These are phyloP conservation scores for Entomyzon cyanotis DNA, from an alignment of 2,113 vertebrate species.

Conservation along the genomic window DNA sequence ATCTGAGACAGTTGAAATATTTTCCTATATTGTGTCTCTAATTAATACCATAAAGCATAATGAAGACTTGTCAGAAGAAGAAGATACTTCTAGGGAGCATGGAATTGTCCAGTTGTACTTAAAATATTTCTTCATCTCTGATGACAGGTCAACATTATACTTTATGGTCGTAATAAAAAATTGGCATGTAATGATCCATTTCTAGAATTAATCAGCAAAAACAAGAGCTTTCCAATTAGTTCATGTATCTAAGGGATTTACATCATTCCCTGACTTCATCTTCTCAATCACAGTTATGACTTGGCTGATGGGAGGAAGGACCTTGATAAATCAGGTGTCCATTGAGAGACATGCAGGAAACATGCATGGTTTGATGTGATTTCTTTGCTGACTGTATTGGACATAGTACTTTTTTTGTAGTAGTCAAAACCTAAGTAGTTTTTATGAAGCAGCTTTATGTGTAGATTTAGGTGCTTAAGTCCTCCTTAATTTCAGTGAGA, in stretches of 20 bases:
- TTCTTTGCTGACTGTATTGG: not conserved
- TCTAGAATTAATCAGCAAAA: slow-evolving; percentile 12
- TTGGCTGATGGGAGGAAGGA: not conserved
- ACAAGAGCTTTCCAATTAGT: not conserved
- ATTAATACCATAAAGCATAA: slow-evolving; percentile 53
- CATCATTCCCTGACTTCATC: not conserved
- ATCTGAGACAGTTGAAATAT: slow-evolving; percentile 2
- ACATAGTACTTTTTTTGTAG: not conserved
- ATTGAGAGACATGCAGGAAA: not conserved
- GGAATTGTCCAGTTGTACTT: not conserved
- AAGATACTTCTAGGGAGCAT: not conserved
- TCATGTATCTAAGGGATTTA: not conserved
- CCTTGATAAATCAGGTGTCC: not conserved
- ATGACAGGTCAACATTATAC: not conserved
- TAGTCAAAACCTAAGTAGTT: not conserved
- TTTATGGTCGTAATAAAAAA: slow-evolving; percentile 48
- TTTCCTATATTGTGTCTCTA: slow-evolving; percentile 18
- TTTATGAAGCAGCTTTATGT: not conserved
- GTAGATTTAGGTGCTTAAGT: not conserved
- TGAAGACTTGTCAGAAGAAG: not conserved
- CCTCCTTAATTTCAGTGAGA: not conserved
- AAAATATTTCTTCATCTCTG: slow-evolving; percentile 13
- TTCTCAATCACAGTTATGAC: not conserved
- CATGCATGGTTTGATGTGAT: not conserved
- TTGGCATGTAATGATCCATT: not conserved